Evolutionary conservation across 2,797 vertebrate genomes (phyloP), one percentile per base, ranked within the genome.

Genomic region (Cichlasoma orientale): DNA sequence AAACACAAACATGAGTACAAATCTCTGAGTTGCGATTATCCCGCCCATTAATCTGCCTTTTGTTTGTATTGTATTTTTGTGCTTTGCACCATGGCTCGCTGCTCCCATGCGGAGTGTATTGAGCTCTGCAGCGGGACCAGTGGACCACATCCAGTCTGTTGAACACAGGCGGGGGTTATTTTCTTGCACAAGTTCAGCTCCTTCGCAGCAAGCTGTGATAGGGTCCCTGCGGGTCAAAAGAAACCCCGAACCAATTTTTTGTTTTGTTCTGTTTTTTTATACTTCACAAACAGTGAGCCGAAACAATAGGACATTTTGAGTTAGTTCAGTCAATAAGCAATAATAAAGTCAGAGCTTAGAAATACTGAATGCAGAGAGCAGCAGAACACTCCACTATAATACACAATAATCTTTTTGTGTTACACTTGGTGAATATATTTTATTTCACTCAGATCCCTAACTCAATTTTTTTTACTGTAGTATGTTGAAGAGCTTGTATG

Each of bases 31-130:
- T 91, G 82, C 61, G 82, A 90, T 90, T 83, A 90, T 90, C 81
- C 87, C 61, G 16, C 25, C 80, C 79, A 89, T 91, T 92, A 91
- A 92, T 94, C 90, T 88, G 82, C 79, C 80, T 88, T 89, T 94
- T 93, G 91, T 93, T 91, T 89, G 82, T 78, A 87, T 87, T 90
- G 82, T 88, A 78, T 86, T 82, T 79, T 69, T 72, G 61, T 72
- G 82, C 70, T 71, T 79, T 82, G 79, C 56, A 69, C 72, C 41
- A 71, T 76, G 70, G 66, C 76, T 82, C 58, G 47, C 75, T 77
- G 66, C 71, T 84, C 53, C 72, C 71, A 77, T 68, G 79, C 77
- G 76, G 80, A 89, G 69, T 19, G 56, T 56, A 71, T 78, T 78
- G 81, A 79, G 82, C 79, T 88, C 80, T 80, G 80, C 68, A 87